phyloP scores from a whole-genome alignment of 2,797 vertebrate genomes.

The Okamejei kenojei region DNA sequence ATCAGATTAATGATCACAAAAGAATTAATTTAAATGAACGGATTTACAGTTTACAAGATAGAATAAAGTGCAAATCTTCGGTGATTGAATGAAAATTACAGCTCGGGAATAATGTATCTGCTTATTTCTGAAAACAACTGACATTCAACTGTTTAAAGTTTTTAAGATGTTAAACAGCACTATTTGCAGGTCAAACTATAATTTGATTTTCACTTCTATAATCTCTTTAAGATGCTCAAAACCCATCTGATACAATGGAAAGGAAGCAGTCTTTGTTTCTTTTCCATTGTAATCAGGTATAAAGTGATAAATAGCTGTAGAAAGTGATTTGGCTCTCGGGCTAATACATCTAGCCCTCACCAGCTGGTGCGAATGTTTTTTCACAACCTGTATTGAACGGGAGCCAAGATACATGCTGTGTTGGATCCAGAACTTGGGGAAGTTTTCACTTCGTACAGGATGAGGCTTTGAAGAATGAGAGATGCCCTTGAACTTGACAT shows the following conservation, averaged over 20 bases:
- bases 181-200: background rate
- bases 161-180: background rate
- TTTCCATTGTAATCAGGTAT: background rate
- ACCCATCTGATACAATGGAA: background rate
- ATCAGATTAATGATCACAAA: background rate
- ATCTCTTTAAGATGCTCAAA: background rate
- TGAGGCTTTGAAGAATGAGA: background rate
- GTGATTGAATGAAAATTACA: background rate
- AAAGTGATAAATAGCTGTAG: slow-evolving; percentile 31
- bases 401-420: background rate
- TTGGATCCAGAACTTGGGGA: background rate
- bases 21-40: background rate
- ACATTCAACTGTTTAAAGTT: background rate
- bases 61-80: background rate
- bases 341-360: slow-evolving; percentile 11
- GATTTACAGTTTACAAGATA: background rate
- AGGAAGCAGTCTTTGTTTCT: background rate
- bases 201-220: background rate
- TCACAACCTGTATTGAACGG: background rate
- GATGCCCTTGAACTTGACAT: background rate
- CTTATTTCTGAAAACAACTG: background rate
- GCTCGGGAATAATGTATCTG: background rate
- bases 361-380: slow-evolving; percentile 14
- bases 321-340: slow-evolving; percentile 25
- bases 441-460: background rate